Conservation (phyloP, 2,113 vertebrate species). For the Zapornia atra region DNA sequence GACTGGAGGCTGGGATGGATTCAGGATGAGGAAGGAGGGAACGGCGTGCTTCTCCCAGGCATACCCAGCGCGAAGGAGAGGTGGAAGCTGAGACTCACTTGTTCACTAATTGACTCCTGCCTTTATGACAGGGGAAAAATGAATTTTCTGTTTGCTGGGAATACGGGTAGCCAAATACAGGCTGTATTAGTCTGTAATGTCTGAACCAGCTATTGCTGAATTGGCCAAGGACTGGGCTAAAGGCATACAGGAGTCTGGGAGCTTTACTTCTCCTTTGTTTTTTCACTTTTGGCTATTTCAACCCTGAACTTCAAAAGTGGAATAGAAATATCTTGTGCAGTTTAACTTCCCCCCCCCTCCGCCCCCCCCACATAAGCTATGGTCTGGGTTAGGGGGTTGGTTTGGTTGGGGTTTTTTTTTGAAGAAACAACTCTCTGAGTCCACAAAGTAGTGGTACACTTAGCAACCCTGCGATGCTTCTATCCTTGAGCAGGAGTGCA, state of each 20-base stretch:
- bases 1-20: neutral
- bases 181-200: neutral
- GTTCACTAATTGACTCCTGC: too few relatives aligned
- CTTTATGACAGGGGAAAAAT: too few relatives aligned
- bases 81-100: too few relatives aligned
- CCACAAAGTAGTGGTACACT: neutral
- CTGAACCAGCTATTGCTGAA: neutral
- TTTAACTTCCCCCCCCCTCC: neutral
- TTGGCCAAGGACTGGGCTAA: neutral
- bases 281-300: neutral
- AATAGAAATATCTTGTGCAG: neutral
- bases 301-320: neutral
- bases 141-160: neutral
- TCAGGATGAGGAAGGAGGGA: neutral
- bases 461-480: neutral
- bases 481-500: neutral
- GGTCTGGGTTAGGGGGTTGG: neutral
- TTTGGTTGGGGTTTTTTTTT: neutral
- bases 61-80: too few relatives aligned
- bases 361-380: neutral
- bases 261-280: neutral
- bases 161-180: accelerated
- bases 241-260: neutral
- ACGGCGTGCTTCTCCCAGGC: neutral
- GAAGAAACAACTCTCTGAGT: neutral